Conservation (phyloP, 2,113 vertebrate genomes). For the Triplophysa siluroides region DNA sequence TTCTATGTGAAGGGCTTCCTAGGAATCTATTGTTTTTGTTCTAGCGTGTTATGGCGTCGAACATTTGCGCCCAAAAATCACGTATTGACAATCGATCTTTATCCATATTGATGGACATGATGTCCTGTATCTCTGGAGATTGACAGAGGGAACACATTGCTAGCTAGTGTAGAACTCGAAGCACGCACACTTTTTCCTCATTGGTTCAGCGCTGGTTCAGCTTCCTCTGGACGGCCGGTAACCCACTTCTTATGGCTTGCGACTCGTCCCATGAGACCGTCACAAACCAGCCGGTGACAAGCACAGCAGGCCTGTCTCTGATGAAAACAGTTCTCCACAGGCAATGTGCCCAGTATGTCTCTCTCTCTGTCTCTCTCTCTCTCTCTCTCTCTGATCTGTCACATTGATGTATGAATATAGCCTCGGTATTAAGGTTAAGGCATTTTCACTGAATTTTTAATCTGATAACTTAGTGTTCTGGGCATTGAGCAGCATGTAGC, state of each 20-base stretch:
- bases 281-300: slow-evolving; percentile 18
- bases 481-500: slow-evolving; percentile 35
- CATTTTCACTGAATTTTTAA: slow-evolving; percentile 50
- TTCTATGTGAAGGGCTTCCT: too few relatives aligned
- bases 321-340: slow-evolving; percentile 37
- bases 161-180: too few relatives aligned
- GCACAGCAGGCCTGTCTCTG: slow-evolving; percentile 22
- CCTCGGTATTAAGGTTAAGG: slow-evolving; percentile 36
- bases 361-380: slow-evolving; percentile 25
- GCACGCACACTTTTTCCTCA: neutral
- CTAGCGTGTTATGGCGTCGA: too few relatives aligned
- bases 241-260: slow-evolving; percentile 1
- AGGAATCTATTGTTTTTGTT: too few relatives aligned
- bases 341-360: slow-evolving; percentile 11
- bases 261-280: neutral
- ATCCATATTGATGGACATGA: too few relatives aligned
- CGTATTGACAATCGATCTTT: too few relatives aligned
- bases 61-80: too few relatives aligned
- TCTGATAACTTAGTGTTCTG: slow-evolving; percentile 43
- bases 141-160: too few relatives aligned
- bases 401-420: slow-evolving; percentile 52
- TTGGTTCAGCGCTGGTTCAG: neutral
- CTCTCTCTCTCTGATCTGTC: slow-evolving; percentile 29
- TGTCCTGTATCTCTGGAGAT: too few relatives aligned
- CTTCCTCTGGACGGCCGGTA: slow-evolving; percentile 7